Base-by-base conservation (phyloP, 2,113 vertebrate species). In the Chamaea fasciata region DNA sequence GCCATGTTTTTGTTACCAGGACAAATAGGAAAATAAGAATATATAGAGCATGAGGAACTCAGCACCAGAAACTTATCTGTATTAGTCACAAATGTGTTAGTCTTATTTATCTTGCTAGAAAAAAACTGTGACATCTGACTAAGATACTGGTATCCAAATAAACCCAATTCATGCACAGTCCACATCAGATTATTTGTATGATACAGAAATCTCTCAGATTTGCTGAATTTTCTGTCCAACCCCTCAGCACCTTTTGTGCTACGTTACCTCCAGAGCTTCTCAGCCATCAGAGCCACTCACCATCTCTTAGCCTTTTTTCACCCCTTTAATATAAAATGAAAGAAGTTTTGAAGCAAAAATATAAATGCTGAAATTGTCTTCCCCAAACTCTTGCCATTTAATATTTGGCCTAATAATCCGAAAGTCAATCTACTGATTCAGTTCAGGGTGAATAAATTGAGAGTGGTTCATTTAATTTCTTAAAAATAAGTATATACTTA, bases 251-350 rank as follows among this genome's bases (percentile, higher is more conserved):
- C 23, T 63, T 89, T 55, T 68, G 12, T 7, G 1, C 20, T 84
- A 65, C 22, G 1, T 56, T 39, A 52, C 10, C 7, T 13, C 37
- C 37, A 24, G 41, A 84, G 62, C 13, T 60, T 44, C 23, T 84
- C 52, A 87, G 44, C 49, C 21, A 24, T 88, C 28, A 64, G 33
- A 93, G 20, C 26, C 0, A 0, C 35, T 68, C 26, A 39, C 30
- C 16, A 59, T 11, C 0, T 55, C 23, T 53, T n/a, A 76, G 35
- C 37, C 23, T 30, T 62, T 62, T 75, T 56, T 5, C 1, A 0
- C 3, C 9, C 9, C 4, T 30, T 75, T 73, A 74, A 63, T 50
- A 46, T 37, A 74, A 83, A 81, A 69, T 30, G 41, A 31, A 91
- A 68, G 5, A 83, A 24, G 5, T 46, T 91, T 85, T 60, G 65